Conservation (phyloP, 1,140 invertebrate species). For the Leptinotarsa lineolata region DNA sequence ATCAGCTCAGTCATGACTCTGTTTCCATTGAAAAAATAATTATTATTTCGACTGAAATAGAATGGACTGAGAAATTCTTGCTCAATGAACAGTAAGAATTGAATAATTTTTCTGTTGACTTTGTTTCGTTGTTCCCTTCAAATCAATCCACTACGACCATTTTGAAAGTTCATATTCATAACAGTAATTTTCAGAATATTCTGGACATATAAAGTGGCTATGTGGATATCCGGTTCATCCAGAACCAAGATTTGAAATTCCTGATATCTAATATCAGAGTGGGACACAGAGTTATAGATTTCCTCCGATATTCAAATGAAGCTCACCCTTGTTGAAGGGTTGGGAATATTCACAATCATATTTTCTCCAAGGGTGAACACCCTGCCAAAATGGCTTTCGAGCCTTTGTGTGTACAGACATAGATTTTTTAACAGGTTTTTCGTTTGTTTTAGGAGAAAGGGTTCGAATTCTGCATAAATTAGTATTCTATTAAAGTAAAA, state of each 20-base stretch:
- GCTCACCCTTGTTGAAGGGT: conserved; percentile 46
- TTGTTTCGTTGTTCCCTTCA: too few relatives aligned
- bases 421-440: conserved; percentile 45
- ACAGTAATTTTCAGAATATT: not conserved
- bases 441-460: conserved; percentile 34
- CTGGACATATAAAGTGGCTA: not conserved
- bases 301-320: conserved; percentile 47
- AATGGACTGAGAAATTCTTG: too few relatives aligned
- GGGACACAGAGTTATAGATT: conserved; percentile 40
- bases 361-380: conserved; percentile 50
- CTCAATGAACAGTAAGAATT: too few relatives aligned
- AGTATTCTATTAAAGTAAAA: conserved; percentile 31
- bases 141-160: too few relatives aligned
- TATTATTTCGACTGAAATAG: too few relatives aligned
- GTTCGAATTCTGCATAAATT: conserved; percentile 35
- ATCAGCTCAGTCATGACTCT: too few relatives aligned
- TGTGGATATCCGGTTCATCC: not conserved
- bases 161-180: too few relatives aligned
- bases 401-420: conserved; percentile 39
- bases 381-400: conserved; percentile 38
- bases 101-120: too few relatives aligned
- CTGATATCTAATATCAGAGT: conserved; percentile 46
- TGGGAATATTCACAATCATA: conserved; percentile 49
- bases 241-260: conserved; percentile 22
- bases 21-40: too few relatives aligned